Evolutionary conservation across 1,140 invertebrate species (phyloP).

Genomic region (Zaprionus ornatus): DNA sequence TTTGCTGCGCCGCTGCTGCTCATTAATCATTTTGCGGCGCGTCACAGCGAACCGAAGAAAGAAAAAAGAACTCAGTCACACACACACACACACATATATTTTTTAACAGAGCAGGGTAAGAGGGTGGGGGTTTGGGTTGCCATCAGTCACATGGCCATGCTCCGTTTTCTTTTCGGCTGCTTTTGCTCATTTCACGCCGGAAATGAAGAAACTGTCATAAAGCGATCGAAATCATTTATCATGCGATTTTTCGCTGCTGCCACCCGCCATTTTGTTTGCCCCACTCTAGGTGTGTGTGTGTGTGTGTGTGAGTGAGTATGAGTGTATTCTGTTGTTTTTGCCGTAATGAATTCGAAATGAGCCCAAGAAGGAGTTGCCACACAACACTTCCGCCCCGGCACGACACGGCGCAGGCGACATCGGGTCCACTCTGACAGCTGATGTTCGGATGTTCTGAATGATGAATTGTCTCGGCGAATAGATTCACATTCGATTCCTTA

Average conservation of each 20-base stretch:
- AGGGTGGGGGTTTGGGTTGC: constrained; percentile 9
- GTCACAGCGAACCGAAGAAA: constrained; percentile 14
- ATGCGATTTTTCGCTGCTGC: constrained; percentile 67
- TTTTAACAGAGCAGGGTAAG: neutral
- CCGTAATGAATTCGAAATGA: constrained; percentile 68
- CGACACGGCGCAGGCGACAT: neutral
- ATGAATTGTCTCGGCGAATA: constrained; percentile 61
- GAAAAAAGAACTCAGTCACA: neutral
- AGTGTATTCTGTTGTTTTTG: constrained; percentile 32
- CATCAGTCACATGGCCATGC: constrained; percentile 51
- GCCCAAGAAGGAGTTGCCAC: constrained; percentile 27
- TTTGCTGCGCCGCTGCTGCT: constrained; percentile 38
- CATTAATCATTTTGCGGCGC: constrained; percentile 73
- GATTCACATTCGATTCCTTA: constrained; percentile 53
- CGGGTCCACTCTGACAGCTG: constrained; percentile 35
- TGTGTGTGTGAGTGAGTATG: neutral
- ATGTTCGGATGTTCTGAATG: constrained; percentile 38
- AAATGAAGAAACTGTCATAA: constrained; percentile 84
- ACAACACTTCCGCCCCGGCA: constrained; percentile 30
- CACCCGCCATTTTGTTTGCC: constrained; percentile 62
- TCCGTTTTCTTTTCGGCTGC: constrained; percentile 40
- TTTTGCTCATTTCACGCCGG: constrained; percentile 79
- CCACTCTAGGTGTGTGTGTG: neutral
- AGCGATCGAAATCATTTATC: constrained; percentile 83
- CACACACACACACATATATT: neutral